Evolutionary conservation across 1,140 invertebrate species (phyloP).

Genomic region (Aphis craccivora): DNA sequence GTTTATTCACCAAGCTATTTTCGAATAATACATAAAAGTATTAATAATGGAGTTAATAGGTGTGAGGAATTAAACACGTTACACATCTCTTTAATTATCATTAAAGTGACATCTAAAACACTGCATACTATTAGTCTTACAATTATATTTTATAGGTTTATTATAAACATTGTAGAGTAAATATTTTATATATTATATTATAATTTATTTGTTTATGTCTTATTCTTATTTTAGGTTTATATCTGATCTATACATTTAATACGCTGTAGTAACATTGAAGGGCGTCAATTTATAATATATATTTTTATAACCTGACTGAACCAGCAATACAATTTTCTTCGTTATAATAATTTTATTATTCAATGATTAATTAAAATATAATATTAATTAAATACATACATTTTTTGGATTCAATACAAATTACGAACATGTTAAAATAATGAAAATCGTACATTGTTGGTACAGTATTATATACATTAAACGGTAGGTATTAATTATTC

Average conservation of each 20-base stretch:
- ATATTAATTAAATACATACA: no score
- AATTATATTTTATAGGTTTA: constrained; percentile 9
- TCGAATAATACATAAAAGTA: background rate
- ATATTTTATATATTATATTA: no score
- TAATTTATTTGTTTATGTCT: background rate
- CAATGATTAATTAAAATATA: no score
- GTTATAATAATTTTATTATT: no score
- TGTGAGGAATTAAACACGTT: background rate
- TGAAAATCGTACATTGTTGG: no score
- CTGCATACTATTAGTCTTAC: background rate
- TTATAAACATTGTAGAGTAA: background rate
- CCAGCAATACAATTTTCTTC: no score
- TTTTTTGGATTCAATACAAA: no score
- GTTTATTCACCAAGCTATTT: background rate
- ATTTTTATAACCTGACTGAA: background rate
- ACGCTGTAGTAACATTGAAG: background rate
- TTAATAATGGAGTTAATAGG: background rate
- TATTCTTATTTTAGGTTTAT: background rate
- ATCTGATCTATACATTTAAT: background rate
- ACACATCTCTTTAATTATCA: background rate
- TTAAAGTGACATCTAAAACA: background rate
- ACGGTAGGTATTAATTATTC: no score
- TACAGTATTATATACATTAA: no score
- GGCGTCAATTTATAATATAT: background rate
- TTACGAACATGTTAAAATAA: no score